phyloP scores from a whole-genome alignment of 2,113 vertebrate species.

The Turdus rufiventris region DNA sequence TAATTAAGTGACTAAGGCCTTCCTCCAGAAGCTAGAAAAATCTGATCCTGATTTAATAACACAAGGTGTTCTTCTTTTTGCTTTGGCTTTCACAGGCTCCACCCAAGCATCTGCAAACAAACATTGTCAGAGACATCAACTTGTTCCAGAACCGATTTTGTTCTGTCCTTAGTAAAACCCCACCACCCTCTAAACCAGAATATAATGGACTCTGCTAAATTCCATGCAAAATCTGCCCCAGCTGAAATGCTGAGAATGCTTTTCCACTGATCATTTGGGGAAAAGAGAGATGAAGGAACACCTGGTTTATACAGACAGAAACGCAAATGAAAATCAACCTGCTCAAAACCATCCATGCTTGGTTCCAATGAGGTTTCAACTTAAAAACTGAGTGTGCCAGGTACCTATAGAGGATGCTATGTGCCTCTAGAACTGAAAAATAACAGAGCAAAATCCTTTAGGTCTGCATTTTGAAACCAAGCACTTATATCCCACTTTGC shows the following conservation, averaged over 20 bases:
- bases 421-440: not conserved
- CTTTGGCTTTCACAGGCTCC: not conserved
- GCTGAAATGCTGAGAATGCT: not conserved
- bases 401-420: not conserved
- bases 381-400: not conserved
- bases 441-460: not conserved
- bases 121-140: not conserved
- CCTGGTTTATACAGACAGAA: not conserved
- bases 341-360: not conserved
- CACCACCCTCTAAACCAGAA: not conserved
- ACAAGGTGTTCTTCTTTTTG: not conserved
- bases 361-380: not conserved
- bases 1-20: not conserved
- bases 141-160: not conserved
- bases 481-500: not conserved
- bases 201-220: rapidly evolving
- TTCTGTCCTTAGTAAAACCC: not conserved
- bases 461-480: not conserved
- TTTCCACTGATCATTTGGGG: not conserved
- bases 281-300: not conserved
- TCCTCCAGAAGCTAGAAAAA: not conserved
- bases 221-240: not conserved
- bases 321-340: not conserved
- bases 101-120: not conserved
- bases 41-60: not conserved